Conservation (phyloP, 2,113 vertebrate species). For the Lanius collurio region DNA sequence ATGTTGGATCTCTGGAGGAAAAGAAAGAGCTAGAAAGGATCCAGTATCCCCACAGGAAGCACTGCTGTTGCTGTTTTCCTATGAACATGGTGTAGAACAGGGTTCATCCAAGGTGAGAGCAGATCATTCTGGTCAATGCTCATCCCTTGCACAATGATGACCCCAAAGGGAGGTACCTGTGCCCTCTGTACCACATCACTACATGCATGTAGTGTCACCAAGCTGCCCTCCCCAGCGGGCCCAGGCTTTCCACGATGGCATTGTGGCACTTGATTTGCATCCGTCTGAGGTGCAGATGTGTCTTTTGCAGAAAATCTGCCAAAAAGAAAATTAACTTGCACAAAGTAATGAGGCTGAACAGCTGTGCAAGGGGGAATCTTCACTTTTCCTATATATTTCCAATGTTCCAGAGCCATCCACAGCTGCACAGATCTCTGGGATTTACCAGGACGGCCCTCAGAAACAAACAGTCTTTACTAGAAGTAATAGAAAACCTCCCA, state of each 20-base stretch:
- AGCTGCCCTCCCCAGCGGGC: neutral
- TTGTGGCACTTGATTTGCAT: neutral
- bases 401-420: neutral
- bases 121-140: neutral
- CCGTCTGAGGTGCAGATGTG: fast-evolving
- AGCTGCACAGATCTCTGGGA: neutral
- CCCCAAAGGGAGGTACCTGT: neutral
- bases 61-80: neutral
- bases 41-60: neutral
- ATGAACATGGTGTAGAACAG: neutral
- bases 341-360: neutral
- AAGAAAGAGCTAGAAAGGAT: neutral
- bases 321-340: neutral
- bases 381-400: neutral
- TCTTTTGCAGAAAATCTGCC: neutral
- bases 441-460: neutral
- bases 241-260: neutral
- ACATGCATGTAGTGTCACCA: fast-evolving
- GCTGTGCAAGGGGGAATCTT: neutral
- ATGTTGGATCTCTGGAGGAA: neutral
- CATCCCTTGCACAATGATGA: neutral
- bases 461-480: neutral
- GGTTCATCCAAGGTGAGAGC: neutral
- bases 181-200: neutral
- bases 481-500: neutral